phyloP scores from a whole-genome alignment of 2,888 invertebrate genomes.

The Taenaris catops region DNA sequence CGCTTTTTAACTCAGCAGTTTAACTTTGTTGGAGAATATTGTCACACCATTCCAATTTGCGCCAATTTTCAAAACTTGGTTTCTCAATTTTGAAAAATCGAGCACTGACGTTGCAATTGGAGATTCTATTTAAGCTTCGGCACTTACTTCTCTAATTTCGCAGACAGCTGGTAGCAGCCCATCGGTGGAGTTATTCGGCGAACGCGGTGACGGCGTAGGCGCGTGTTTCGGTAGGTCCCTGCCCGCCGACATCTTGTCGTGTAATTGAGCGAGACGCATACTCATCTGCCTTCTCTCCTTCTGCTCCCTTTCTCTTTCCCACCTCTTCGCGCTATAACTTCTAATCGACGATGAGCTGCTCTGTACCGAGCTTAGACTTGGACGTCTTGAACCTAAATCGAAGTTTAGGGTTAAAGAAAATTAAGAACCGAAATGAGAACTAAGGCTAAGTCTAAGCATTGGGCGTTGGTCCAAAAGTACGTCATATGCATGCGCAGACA shows the following conservation, averaged over 20 bases:
- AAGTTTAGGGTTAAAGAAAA: slow-evolving; percentile 7
- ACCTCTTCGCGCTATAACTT: slow-evolving; percentile 89
- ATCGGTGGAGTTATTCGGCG: slow-evolving; percentile 89
- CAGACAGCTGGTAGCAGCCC: slow-evolving; percentile 89
- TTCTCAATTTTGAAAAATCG: too few species aligned
- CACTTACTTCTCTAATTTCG: slow-evolving; percentile 87
- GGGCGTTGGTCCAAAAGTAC: too few species aligned
- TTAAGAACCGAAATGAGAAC: slow-evolving; percentile 1
- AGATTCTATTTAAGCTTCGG: too few species aligned
- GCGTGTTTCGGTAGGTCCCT: slow-evolving; percentile 69
- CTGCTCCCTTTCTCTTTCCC: slow-evolving; percentile 90
- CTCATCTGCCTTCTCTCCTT: slow-evolving; percentile 91
- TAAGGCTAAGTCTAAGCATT: too few species aligned
- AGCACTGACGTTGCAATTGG: too few species aligned
- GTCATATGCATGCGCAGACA: too few species aligned
- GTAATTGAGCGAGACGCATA: slow-evolving; percentile 85
- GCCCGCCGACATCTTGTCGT: slow-evolving; percentile 81
- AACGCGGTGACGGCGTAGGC: slow-evolving; percentile 87
- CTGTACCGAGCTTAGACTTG: slow-evolving; percentile 92
- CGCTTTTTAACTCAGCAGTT: too few species aligned
- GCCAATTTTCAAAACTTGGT: too few species aligned
- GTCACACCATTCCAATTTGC: too few species aligned
- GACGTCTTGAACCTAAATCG: slow-evolving; percentile 88
- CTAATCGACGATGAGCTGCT: slow-evolving; percentile 90
- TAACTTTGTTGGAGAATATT: too few species aligned